A percentile compares a stretch with the other conserved stretches of the same genome.
Conservation (phyloP, 2,888 invertebrate genomes). For the Pheosia gnoma region DNA sequence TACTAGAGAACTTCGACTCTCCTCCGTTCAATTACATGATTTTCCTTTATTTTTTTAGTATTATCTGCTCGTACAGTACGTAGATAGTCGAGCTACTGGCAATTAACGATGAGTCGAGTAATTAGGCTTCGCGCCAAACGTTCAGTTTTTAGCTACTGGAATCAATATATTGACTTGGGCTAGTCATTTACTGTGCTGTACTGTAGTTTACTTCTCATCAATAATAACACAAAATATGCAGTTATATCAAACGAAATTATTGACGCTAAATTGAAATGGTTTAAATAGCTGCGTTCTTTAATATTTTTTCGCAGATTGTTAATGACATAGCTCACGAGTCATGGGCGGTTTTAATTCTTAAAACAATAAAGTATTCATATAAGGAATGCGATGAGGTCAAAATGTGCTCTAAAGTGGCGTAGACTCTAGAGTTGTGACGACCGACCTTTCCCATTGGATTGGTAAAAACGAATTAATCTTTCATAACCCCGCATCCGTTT, state of each 20-base stretch:
- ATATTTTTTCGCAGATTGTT: too few relatives aligned
- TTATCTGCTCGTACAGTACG: constrained; percentile 9
- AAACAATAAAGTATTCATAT: too few relatives aligned
- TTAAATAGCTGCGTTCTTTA: neutral
- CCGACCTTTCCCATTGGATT: neutral
- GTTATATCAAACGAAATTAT: too few relatives aligned
- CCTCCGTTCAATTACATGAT: too few relatives aligned
- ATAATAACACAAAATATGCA: too few relatives aligned
- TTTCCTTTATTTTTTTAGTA: neutral
- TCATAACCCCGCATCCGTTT: neutral
- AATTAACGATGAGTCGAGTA: constrained; percentile 43
- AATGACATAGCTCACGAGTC: too few relatives aligned
- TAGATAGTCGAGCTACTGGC: constrained; percentile 22
- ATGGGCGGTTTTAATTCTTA: too few relatives aligned
- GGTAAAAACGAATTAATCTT: neutral
- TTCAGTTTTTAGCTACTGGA: constrained; percentile 30
- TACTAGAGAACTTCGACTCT: too few relatives aligned
- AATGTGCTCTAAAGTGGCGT: too few relatives aligned
- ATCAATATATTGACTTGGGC: constrained; percentile 22
- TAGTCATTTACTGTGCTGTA: neutral
- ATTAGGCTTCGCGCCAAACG: constrained; percentile 46
- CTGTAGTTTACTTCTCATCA: neutral
- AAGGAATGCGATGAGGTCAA: too few relatives aligned
- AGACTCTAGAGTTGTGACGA: too few relatives aligned
- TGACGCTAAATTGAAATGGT: too few relatives aligned